Evolutionary conservation across 1,140 invertebrate species (phyloP), one percentile per base, ranked within the genome.

Genomic region (Radopholus similis): DNA sequence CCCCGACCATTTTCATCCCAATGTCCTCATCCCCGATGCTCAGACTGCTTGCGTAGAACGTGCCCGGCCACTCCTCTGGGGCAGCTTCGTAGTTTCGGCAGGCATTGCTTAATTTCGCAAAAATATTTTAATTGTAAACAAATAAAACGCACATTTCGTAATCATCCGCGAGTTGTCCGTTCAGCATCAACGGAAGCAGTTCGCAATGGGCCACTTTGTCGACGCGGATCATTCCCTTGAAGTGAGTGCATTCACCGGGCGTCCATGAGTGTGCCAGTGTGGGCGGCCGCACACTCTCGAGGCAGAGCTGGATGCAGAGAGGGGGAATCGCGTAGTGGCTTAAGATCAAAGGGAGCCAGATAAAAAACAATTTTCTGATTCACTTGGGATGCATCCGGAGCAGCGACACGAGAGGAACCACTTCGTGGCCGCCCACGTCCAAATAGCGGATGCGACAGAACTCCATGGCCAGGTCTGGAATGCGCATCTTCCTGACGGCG

Each of bases 361-460:
- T n/a, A 65, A 58, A 4, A 55, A 65, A 66, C 6, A 32, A 2
- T 5, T 58, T 18, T 23, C n/a, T n/a, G n/a, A n/a, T 57, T 65
- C 9, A 65, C 51, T 30, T 21, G 23, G 64, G 18, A 37, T 68
- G 66, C n/a, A 68, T 68, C 15, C n/a, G 9, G 9, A 68, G 32
- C 26, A 68, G 3, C 28, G 58, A 30, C n/a, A 38, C 21, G 30
- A 68, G 64, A 6, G 66, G 66, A 9, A 68, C 66, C 51, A 69
- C 64, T 30, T 68, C 66, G 42, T 18, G 51, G 0, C 66, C 66
- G 5, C 66, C 66, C 23, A 68, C 26, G 37, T 68, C 66, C 8
- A 69, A 32, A 32, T 55, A 68, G 30, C 66, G 66, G 15, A 68
- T 68, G 15, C 66, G 32, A 37, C 66, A 68, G 42, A 68, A 68